phyloP scores from a whole-genome alignment of 2,888 invertebrate genomes.

The Drosophila affinis region DNA sequence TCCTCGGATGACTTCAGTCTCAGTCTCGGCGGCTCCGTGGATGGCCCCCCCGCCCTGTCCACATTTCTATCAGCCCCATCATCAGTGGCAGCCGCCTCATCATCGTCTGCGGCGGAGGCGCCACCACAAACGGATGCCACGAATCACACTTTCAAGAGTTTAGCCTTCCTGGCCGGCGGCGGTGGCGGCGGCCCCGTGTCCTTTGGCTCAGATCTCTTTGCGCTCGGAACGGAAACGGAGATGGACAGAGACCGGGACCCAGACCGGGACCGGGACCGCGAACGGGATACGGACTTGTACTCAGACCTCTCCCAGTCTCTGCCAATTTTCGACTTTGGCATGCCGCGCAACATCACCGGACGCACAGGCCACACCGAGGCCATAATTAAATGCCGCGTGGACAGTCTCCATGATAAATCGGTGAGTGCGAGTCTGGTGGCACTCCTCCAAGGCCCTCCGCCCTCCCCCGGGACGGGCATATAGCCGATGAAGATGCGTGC shows the following conservation, averaged over 20 bases:
- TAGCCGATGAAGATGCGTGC: conserved; percentile 29
- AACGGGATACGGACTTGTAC: conserved; percentile 22
- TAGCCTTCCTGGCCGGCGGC: conserved; percentile 66
- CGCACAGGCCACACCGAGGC: conserved; percentile 92
- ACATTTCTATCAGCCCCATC: conserved; percentile 30
- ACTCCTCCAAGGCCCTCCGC: not conserved
- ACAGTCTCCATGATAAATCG: conserved; percentile 94
- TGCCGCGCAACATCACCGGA: conserved; percentile 92
- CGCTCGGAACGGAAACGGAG: conserved; percentile 45
- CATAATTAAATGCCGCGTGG: conserved; percentile 93
- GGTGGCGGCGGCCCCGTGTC: conserved; percentile 34
- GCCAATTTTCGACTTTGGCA: conserved; percentile 92
- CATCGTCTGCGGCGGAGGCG: conserved; percentile 41
- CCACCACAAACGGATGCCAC: conserved; percentile 64
- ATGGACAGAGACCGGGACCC: conserved; percentile 1
- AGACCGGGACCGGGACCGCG: not conserved
- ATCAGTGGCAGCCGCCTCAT: conserved; percentile 28
- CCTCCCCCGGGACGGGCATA: not conserved
- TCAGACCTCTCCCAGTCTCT: conserved; percentile 50
- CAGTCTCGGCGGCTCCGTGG: conserved; percentile 23
- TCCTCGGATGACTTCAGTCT: conserved; percentile 41
- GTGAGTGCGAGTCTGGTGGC: conserved; percentile 83
- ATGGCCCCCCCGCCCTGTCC: conserved; percentile 41
- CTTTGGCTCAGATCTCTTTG: conserved; percentile 54
- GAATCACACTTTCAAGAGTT: conserved; percentile 80